A percentile compares a stretch with the other conserved stretches of the same genome.
phyloP scores from a whole-genome alignment of 2,888 invertebrate species.

The Byasa hedistus region DNA sequence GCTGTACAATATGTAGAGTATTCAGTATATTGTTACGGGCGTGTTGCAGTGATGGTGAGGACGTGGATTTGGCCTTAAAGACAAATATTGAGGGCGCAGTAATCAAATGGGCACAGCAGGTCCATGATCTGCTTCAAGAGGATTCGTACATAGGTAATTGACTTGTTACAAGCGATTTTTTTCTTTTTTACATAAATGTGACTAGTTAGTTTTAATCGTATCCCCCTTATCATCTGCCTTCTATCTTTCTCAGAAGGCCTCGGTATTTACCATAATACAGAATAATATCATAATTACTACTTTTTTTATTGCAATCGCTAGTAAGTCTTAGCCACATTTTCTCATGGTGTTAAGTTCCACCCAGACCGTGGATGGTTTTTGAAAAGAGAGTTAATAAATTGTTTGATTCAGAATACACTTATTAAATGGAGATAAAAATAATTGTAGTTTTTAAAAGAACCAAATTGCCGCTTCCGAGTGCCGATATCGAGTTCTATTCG shows the following conservation, averaged over 20 bases:
- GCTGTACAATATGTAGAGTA: too few relatives aligned
- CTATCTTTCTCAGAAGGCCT: too few relatives aligned
- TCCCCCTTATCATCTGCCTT: too few relatives aligned
- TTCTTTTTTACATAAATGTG: neutral
- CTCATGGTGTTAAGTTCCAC: too few relatives aligned
- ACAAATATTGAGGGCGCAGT: constrained; percentile 91
- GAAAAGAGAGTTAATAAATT: neutral
- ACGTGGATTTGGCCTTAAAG: constrained; percentile 85
- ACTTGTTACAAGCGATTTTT: neutral
- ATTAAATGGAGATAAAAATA: neutral
- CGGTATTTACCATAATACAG: too few relatives aligned
- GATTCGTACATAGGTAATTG: constrained; percentile 81
- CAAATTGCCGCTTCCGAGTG: constrained; percentile 84
- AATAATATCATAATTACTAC: too few relatives aligned
- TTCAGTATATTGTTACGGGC: too few relatives aligned
- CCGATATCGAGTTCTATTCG: constrained; percentile 90
- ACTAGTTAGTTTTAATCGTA: neutral
- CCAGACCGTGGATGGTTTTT: neutral
- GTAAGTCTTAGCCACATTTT: too few relatives aligned
- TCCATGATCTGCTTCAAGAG: constrained; percentile 88
- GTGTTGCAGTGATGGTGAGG: constrained; percentile 69
- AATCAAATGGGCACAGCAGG: constrained; percentile 91
- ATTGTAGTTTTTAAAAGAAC: constrained; percentile 81
- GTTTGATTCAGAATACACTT: neutral
- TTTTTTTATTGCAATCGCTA: too few relatives aligned